A percentile compares a stretch with the other conserved stretches of the same genome.
phyloP scores from a whole-genome alignment of 1,140 invertebrate genomes.

The Eulimnadia texana region DNA sequence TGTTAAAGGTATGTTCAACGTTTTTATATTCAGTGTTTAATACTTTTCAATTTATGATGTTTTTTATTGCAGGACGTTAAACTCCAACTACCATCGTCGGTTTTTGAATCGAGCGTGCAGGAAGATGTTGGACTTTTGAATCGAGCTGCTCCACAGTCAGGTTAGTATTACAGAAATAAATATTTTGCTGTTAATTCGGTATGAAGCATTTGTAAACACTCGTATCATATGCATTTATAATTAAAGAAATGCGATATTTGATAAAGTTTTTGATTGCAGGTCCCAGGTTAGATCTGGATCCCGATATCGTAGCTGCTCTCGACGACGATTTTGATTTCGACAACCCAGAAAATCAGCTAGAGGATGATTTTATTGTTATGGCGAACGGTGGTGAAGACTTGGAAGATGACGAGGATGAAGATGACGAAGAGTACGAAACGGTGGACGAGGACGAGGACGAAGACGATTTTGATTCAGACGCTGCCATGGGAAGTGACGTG shows the following conservation, averaged over 20 bases:
- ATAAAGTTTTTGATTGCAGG: too few species aligned
- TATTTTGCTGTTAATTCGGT: too few species aligned
- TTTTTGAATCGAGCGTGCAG: slow-evolving; percentile 77
- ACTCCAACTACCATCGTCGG: slow-evolving; percentile 66
- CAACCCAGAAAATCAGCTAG: slow-evolving; percentile 65
- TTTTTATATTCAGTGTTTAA: neutral
- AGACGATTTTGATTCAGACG: slow-evolving; percentile 30
- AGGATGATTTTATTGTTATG: slow-evolving; percentile 77
- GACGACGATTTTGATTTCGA: slow-evolving; percentile 82
- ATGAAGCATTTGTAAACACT: too few species aligned
- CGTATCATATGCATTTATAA: too few species aligned
- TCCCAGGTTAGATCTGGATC: slow-evolving; percentile 67
- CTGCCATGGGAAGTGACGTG: slow-evolving; percentile 29
- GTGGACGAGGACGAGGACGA: slow-evolving; percentile 34
- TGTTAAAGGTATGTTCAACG: neutral
- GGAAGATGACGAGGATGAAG: slow-evolving; percentile 27
- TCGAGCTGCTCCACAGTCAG: slow-evolving; percentile 60
- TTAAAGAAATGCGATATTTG: too few species aligned
- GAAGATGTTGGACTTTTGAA: slow-evolving; percentile 79
- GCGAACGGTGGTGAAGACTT: slow-evolving; percentile 43
- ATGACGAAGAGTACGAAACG: slow-evolving; percentile 5
- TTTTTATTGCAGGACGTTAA: slow-evolving; percentile 26
- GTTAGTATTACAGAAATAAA: too few species aligned
- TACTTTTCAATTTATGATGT: neutral
- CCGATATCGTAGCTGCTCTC: slow-evolving; percentile 80